Evolutionary conservation across 2,888 invertebrate species (phyloP).

Genomic region (Eupithecia pulchellata): DNA sequence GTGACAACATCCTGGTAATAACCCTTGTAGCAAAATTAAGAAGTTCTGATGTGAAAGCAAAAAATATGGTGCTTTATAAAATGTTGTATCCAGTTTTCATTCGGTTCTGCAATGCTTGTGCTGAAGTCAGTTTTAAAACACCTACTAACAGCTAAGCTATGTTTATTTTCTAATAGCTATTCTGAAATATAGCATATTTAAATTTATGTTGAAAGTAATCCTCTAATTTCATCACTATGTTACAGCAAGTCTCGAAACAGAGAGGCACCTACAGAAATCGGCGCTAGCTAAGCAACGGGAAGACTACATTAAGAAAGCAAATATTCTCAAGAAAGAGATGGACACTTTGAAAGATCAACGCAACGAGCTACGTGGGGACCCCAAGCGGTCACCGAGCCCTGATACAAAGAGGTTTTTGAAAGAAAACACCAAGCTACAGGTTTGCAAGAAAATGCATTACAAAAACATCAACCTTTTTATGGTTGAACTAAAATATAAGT

Average conservation of each 20-base stretch:
- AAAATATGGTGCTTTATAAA: not conserved
- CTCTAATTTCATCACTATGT: conserved; percentile 38
- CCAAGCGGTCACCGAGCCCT: conserved; percentile 89
- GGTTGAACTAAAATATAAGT: conserved; percentile 18
- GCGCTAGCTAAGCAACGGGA: conserved; percentile 92
- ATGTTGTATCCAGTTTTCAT: not conserved
- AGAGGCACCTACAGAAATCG: conserved; percentile 92
- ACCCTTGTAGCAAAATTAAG: not conserved
- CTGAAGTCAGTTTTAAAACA: conserved; percentile 27
- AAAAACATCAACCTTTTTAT: conserved; percentile 8
- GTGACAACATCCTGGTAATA: not conserved
- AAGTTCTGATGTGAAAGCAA: not conserved
- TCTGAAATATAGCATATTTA: conserved; percentile 44
- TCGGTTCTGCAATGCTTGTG: conserved; percentile 30
- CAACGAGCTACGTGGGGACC: conserved; percentile 89
- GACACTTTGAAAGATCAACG: conserved; percentile 92
- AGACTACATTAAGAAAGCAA: conserved; percentile 91
- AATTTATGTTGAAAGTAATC: not conserved
- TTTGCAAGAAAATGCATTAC: conserved; percentile 67
- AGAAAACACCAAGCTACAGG: conserved; percentile 94
- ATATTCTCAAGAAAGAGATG: conserved; percentile 90
- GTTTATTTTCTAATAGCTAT: conserved; percentile 49
- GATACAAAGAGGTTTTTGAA: conserved; percentile 92
- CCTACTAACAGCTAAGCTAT: conserved; percentile 52
- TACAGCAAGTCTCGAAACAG: conserved; percentile 90